A percentile compares a stretch with the other conserved stretches of the same genome.
Conservation (phyloP, 2,797 vertebrate genomes). For the Selene dorsalis region DNA sequence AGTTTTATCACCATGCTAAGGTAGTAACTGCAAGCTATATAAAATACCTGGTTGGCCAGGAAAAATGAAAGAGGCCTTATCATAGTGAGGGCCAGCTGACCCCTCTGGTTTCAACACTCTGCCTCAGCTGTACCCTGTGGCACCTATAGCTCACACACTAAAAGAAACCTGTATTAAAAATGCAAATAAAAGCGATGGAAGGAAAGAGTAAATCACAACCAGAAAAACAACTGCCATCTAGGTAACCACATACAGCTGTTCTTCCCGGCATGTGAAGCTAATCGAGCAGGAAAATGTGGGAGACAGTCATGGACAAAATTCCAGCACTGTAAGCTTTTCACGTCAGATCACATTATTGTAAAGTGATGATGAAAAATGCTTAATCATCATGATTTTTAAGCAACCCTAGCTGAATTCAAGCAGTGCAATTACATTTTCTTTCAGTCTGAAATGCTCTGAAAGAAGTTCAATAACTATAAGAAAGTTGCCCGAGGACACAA, state of each 20-base stretch:
- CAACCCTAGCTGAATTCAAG: constrained; percentile 25
- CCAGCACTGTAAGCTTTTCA: constrained; percentile 54
- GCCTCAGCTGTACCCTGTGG: constrained; percentile 24
- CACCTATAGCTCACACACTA: constrained; percentile 24
- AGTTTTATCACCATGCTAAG: constrained; percentile 47
- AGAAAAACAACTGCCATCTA: constrained; percentile 50
- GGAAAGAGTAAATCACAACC: constrained; percentile 40
- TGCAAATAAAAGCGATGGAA: constrained; percentile 50
- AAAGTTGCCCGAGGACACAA: constrained; percentile 33
- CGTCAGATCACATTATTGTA: constrained; percentile 48
- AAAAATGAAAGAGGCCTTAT: constrained; percentile 54
- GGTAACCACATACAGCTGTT: constrained; percentile 46
- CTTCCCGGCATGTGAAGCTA: constrained; percentile 51
- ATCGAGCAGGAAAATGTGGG: constrained; percentile 42
- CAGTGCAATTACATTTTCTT: constrained; percentile 33
- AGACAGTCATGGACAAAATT: constrained; percentile 44
- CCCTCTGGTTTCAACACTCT: constrained; percentile 45
- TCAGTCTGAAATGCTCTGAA: constrained; percentile 25
- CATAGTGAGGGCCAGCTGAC: constrained; percentile 25
- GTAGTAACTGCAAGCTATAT: constrained; percentile 56
- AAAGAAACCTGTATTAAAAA: constrained; percentile 54
- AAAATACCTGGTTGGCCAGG: constrained; percentile 49
- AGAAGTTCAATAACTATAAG: constrained; percentile 27
- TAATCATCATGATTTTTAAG: constrained; percentile 37
- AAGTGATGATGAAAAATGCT: constrained; percentile 42